Conservation (phyloP, 2,113 vertebrate species). For the Ptychochromis oligacanthus region DNA sequence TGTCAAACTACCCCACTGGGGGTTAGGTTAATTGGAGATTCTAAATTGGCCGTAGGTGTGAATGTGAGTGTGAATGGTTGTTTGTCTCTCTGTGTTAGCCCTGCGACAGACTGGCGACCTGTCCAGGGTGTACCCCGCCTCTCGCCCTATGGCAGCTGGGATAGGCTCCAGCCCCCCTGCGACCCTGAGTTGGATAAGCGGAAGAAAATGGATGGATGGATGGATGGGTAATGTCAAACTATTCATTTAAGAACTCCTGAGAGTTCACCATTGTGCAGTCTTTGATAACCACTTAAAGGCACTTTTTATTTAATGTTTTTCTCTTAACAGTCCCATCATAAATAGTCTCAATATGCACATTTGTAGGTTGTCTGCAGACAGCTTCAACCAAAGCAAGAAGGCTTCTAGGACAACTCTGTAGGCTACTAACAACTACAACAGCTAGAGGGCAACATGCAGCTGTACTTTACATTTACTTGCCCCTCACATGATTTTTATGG, state of each 20-base stretch:
- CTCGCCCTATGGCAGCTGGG: too few species aligned
- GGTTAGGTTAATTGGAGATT: too few species aligned
- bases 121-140: too few species aligned
- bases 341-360: background rate
- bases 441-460: constrained; percentile 9
- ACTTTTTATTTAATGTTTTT: background rate
- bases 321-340: background rate
- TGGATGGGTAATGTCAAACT: too few species aligned
- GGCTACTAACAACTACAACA: background rate
- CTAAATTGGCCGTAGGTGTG: too few species aligned
- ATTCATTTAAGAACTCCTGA: background rate
- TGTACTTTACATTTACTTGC: background rate
- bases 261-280: background rate
- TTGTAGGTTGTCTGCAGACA: background rate
- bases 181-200: too few species aligned
- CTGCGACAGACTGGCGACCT: too few species aligned
- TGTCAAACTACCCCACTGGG: background rate
- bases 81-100: too few species aligned
- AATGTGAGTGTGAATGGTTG: too few species aligned
- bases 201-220: too few species aligned
- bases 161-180: too few species aligned
- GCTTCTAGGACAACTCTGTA: background rate
- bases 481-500: background rate
- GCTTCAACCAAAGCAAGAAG: background rate
- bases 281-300: background rate